Base-by-base conservation (phyloP, 2,113 vertebrate genomes). In the Okapia johnstoni region DNA sequence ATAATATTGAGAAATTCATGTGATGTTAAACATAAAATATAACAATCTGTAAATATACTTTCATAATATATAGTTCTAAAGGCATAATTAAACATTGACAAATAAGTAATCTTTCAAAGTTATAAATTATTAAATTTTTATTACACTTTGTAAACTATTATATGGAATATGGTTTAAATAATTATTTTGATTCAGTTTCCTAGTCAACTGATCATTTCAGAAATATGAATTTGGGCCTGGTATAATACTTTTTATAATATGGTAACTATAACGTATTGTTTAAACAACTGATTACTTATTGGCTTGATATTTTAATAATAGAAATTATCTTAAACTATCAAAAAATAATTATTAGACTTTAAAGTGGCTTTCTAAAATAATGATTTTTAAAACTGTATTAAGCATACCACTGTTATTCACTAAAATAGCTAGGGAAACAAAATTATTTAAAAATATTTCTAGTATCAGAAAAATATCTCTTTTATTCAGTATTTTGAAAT, bases 271-370 rank as follows among this genome's bases (percentile, higher is more conserved):
- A 96, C 11, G 73, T 98, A 79, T 90, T 96, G 36, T 96, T 83
- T 88, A 84, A 95, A 63, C 5, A 94, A 61, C 36, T 58, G 23
- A 57, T 89, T 91, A 57, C 14, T 94, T 91, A 95, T 87, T 95
- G 87, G n/a, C 57, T 98, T 98, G 93, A 95, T 90, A 96, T 97
- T 97, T 98, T 91, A 94, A 81, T 93, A 88, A 87, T 96, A 97
- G 28, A 98, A 97, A 14, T 98, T 17, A 97, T 73, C 10, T 36
- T 15, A 81, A 81, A 76, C 13, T 15, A 88, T 7, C 5, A 80
- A 97, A 96, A 89, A n/a, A 66, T 9, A 60, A 80, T 40, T 54
- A 84, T 54, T 85, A 57, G 79, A 79, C 3, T 94, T 66, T 89
- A 91, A 81, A 61, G n/a, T 85, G 8, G 10, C 30, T 95, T 87